These are phyloP conservation scores for Tortricodes alternella DNA, from an alignment of 2,888 invertebrate genomes.

Conservation along the genomic window DNA sequence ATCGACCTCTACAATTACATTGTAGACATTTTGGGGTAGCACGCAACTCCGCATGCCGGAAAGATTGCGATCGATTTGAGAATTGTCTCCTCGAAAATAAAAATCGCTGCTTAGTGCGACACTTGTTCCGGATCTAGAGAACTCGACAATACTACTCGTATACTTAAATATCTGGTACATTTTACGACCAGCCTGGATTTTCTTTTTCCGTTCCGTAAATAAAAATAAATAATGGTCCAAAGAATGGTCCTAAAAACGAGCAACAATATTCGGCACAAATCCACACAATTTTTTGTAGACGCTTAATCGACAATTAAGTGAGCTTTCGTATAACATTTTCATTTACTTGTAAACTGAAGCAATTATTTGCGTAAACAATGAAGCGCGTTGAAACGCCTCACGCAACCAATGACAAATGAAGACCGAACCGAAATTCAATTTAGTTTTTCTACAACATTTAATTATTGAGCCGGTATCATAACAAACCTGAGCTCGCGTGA, in stretches of 20 bases:
- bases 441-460: slow-evolving; percentile 21
- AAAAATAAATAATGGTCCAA: too few relatives aligned
- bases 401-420: slow-evolving; percentile 30
- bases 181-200: too few relatives aligned
- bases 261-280: too few relatives aligned
- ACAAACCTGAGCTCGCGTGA: slow-evolving; percentile 43
- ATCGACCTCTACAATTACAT: slow-evolving; percentile 19
- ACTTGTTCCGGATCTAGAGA: not conserved
- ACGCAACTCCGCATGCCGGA: slow-evolving; percentile 25
- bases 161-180: not conserved
- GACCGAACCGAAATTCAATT: slow-evolving; percentile 24
- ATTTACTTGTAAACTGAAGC: slow-evolving; percentile 11
- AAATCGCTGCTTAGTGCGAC: slow-evolving; percentile 16
- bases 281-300: too few relatives aligned
- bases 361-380: slow-evolving; percentile 25
- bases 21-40: slow-evolving; percentile 25
- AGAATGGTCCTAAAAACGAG: too few relatives aligned
- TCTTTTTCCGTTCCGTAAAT: too few relatives aligned
- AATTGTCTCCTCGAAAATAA: slow-evolving; percentile 20
- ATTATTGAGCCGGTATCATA: slow-evolving; percentile 26
- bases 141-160: slow-evolving; percentile 8
- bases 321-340: slow-evolving; percentile 10
- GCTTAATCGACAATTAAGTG: slow-evolving; percentile 11
- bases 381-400: slow-evolving; percentile 18
- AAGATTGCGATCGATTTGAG: slow-evolving; percentile 26